Conservation (phyloP, 2,797 vertebrate species). For the Lycodopsis pacificus region DNA sequence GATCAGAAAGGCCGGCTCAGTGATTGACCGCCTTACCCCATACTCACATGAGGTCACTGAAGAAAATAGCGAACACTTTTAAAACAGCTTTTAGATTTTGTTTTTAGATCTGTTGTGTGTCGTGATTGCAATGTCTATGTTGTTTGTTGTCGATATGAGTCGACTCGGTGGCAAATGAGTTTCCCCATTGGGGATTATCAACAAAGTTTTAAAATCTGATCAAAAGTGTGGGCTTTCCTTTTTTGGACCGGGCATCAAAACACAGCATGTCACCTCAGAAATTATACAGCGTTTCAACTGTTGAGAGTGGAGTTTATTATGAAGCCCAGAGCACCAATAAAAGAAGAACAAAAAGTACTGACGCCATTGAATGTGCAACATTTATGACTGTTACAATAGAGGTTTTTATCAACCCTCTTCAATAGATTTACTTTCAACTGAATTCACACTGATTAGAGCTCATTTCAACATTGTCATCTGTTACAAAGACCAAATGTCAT, state of each 20-base stretch:
- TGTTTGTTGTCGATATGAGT: too few species aligned
- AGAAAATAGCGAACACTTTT: background rate
- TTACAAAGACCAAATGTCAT: background rate
- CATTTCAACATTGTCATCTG: background rate
- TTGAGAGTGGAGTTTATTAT: constrained; percentile 32
- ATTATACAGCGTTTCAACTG: background rate
- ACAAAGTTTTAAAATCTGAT: too few species aligned
- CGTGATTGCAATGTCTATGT: background rate
- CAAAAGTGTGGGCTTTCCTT: background rate
- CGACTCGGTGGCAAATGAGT: too few species aligned
- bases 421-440: background rate
- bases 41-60: background rate
- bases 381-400: background rate
- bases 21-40: too few species aligned
- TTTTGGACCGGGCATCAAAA: background rate
- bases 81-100: background rate
- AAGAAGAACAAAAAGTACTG: background rate
- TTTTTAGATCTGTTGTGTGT: background rate
- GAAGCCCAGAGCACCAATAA: background rate
- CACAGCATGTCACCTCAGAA: background rate
- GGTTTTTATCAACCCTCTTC: background rate
- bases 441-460: background rate
- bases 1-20: background rate
- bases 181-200: too few species aligned
- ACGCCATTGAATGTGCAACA: background rate